Evolutionary conservation across 2,888 invertebrate genomes (phyloP), one percentile per base, ranked within the genome.

Genomic region (Pyrrhosoma nymphula): DNA sequence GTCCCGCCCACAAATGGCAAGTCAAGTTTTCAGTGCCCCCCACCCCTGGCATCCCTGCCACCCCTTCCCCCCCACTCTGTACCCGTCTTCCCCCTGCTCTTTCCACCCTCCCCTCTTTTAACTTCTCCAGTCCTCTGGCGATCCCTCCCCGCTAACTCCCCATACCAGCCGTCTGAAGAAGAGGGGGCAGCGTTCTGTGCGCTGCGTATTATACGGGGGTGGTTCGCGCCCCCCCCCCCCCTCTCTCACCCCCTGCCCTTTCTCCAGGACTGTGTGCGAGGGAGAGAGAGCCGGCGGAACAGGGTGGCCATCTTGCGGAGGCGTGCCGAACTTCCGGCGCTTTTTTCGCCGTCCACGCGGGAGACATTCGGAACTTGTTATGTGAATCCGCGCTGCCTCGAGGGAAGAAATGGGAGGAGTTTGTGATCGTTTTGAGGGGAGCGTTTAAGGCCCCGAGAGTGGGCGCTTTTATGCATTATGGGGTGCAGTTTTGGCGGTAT

Each of bases 261-360:
- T 4, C 60, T 14, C 60, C 16, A 10, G 6, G 10, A 10, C 60
- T 14, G 6, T 4, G 60, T 10, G 10, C 12, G 60, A 60, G 60
- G 20, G 60, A 60, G 60, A 55, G 90, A 60, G 93, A 93, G 69
- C 89, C 55, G 89, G 89, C 89, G 89, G 56, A 89, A 89, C 93
- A 93, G 93, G 69, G 93, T 69, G 93, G 93, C 93, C 93, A 93
- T 93, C 93, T 93, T 93, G 93, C 93, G 93, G 93, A 93, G 93
- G 93, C 93, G 93, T 93, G 93, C 39, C 93, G 93, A 93, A 93
- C 93, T 93, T 69, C 93, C 47, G 69, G 47, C 69, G 93, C 63
- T 93, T 93, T 93, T 93, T 91, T 91, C 91, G 20, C 39, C 56
- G 63, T 63, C 91, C 91, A 93, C 93, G 93, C 93, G 93, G 93